A percentile compares a stretch with the other conserved stretches of the same genome.
phyloP scores from a whole-genome alignment of 2,888 invertebrate species.

The Belgica antarctica region DNA sequence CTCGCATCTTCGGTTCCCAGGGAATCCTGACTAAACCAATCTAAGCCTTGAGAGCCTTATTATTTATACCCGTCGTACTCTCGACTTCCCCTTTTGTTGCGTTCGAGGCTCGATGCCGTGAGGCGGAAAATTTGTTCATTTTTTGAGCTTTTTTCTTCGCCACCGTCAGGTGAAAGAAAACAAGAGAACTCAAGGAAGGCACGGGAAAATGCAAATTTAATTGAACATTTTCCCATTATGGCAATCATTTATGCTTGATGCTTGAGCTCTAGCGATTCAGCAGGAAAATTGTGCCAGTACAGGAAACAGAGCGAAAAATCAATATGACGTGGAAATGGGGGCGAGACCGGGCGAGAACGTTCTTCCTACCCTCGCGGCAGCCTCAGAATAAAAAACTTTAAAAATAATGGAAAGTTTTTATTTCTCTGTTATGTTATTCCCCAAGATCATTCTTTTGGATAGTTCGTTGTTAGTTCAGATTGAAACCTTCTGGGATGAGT shows the following conservation, averaged over 20 bases:
- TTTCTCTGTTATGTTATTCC: background rate
- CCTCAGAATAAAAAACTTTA: background rate
- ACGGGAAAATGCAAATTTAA: conserved; percentile 39
- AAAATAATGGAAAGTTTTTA: background rate
- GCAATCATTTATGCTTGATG: conserved; percentile 34
- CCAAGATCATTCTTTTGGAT: background rate
- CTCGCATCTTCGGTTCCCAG: no score
- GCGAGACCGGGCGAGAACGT: no score
- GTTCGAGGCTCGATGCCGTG: conserved; percentile 12
- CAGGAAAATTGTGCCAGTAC: background rate
- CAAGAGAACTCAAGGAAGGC: background rate
- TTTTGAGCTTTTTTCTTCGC: background rate
- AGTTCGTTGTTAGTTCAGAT: conserved; percentile 8
- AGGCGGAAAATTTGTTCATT: conserved; percentile 27
- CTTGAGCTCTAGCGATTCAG: background rate
- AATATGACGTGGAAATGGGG: conserved; percentile 32
- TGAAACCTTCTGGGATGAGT: no score
- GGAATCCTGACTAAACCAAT: no score
- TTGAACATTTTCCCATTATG: conserved; percentile 43
- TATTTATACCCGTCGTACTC: no score
- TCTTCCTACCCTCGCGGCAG: background rate
- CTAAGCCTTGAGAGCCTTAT: no score
- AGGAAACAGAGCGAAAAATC: conserved; percentile 29
- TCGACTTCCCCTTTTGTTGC: background rate
- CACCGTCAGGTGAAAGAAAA: conserved; percentile 12